Evolutionary conservation across 2,113 vertebrate genomes (phyloP).

Genomic region (Cyprinus carpio): DNA sequence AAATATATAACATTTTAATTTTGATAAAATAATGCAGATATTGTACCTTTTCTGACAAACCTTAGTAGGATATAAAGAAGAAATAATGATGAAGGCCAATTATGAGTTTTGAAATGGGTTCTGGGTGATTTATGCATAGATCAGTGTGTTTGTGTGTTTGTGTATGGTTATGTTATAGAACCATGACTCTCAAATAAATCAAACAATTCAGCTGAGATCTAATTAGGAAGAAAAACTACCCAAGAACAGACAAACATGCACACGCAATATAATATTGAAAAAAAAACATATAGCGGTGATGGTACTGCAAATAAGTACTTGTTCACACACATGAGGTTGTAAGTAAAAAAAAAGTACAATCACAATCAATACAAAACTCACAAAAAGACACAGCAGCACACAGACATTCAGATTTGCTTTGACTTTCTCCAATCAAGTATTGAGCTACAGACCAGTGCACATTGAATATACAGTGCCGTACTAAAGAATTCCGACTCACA

Average conservation of each 20-base stretch:
- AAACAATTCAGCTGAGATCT: not conserved
- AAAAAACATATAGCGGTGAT: not conserved
- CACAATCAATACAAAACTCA: slow-evolving; percentile 11
- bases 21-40: too few relatives aligned
- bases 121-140: not conserved
- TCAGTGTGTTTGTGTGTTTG: not conserved
- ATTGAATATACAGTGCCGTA: not conserved
- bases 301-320: not conserved
- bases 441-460: not conserved
- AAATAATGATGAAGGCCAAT: too few relatives aligned
- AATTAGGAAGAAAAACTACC: not conserved
- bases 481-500: not conserved
- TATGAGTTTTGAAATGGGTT: too few relatives aligned
- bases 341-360: not conserved
- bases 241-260: not conserved
- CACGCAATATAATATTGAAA: not conserved
- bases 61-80: too few relatives aligned
- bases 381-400: slow-evolving; percentile 4
- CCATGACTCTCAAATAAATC: not conserved
- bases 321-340: not conserved
- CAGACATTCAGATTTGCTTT: slow-evolving; percentile 3
- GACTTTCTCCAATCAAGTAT: slow-evolving; percentile 26
- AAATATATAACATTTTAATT: too few relatives aligned
- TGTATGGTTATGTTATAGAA: not conserved
- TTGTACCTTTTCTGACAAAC: too few relatives aligned